These are phyloP conservation scores for Eupithecia insigniata DNA, from an alignment of 2,888 invertebrate species.

Conservation along the genomic window DNA sequence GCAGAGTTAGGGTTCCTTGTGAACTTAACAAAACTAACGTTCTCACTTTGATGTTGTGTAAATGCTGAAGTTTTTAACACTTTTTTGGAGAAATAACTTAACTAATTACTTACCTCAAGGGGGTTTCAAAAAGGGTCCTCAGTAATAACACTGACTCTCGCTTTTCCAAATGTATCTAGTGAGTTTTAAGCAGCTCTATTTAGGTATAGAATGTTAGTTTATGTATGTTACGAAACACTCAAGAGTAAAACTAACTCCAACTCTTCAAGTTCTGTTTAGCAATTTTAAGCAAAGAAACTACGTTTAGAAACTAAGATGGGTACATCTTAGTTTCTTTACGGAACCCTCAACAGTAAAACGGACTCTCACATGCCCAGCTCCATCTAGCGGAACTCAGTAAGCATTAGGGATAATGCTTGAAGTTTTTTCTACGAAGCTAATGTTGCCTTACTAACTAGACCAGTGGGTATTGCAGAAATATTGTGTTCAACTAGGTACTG, in stretches of 20 bases:
- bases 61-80: background rate
- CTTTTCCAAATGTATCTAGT: background rate
- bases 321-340: background rate
- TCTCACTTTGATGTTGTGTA: background rate
- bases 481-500: background rate
- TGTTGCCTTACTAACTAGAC: constrained; percentile 10
- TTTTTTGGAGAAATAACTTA: too few species aligned
- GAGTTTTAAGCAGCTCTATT: background rate
- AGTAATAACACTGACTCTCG: background rate
- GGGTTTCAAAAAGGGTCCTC: too few species aligned
- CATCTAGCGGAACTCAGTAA: constrained; percentile 14
- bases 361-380: background rate
- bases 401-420: constrained; percentile 14
- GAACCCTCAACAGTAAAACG: background rate
- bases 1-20: constrained; percentile 1
- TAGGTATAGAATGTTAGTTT: background rate
- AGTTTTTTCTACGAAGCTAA: constrained; percentile 15
- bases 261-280: background rate
- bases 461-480: constrained; percentile 4
- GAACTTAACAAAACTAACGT: background rate
- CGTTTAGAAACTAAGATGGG: too few species aligned
- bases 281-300: too few species aligned
- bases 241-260: background rate
- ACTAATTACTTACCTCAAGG: too few species aligned
- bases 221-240: background rate